Base-by-base conservation (phyloP, 2,797 vertebrate genomes). In the Chrysocyon brachyurus region DNA sequence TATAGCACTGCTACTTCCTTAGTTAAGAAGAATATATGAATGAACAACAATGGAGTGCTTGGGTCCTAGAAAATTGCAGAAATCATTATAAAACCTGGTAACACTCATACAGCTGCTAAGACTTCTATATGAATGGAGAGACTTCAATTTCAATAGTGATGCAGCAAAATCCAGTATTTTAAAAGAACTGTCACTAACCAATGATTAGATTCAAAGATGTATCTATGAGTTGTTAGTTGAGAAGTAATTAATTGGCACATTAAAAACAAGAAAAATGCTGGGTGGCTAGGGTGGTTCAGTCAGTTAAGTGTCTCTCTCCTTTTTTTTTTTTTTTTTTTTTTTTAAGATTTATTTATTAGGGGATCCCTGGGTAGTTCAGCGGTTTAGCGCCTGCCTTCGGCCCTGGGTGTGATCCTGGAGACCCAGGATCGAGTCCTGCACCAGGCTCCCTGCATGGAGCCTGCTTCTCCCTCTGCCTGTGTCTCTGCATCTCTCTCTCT, bases 21-120 rank as follows among this genome's bases (percentile, higher is more conserved):
- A 61, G 36, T 59, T 87, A 87, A 96, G 24, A 54, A 57, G 36
- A 70, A 31, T 2, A 64, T 16, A 64, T 12, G 17, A 19, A 63
- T 2, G 36, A 70, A 56, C 84, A 31, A 81, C 5, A 14, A 28
- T 57, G 15, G 28, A 79, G 87, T 94, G 22, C 73, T 10, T 84
- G 3, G 28, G 26, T 56, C 33, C 89, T 64, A 28, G 21, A 90
- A 73, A 95, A 49, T 78, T 94, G 81, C 24, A 54, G 49, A 86
- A 94, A 86, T 95, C 40, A 82, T 56, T 84, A 66, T 10, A 94
- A 90, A 96, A 54, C 6, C 52, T 52, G 36, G 28, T 57, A 77
- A 28, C 36, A 6, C 19, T 86, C 64, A 59, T 17, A 85, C 0
- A 49, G 46, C 82, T 86, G 26, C 24, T 91, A 61, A 93, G 61